These are phyloP conservation scores for Peromyscus eremicus DNA, from an alignment of 2,797 vertebrate species.

Conservation along the genomic window DNA sequence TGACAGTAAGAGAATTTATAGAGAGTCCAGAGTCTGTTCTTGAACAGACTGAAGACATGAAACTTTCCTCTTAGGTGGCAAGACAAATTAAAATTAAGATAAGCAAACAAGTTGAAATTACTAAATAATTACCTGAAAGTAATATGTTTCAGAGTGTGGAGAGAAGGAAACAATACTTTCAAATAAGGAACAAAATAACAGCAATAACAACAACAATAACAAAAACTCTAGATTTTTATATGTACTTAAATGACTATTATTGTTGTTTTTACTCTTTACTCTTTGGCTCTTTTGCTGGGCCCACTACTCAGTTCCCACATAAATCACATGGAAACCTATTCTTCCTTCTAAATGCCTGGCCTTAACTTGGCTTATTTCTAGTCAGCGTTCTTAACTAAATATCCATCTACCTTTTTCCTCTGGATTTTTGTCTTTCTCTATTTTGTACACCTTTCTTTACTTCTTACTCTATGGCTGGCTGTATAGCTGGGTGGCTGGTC, in stretches of 20 bases:
- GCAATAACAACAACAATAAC: neutral
- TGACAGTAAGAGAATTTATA: neutral
- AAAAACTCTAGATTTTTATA: neutral
- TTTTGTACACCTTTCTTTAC: no score
- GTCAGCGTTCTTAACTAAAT: no score
- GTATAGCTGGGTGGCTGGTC: no score
- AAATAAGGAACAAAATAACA: neutral
- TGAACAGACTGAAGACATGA: neutral
- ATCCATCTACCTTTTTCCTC: no score
- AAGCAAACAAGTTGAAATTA: neutral
- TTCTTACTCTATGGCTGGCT: no score
- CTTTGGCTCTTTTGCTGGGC: no score
- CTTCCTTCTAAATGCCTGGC: no score
- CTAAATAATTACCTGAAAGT: neutral
- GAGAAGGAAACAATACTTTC: neutral
- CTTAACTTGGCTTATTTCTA: no score
- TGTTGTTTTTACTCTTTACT: no score
- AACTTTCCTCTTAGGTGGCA: neutral
- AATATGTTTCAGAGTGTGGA: neutral
- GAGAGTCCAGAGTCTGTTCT: neutral
- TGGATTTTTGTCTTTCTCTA: no score
- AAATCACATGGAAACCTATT: no score
- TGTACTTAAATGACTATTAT: neutral
- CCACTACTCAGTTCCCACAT: no score
- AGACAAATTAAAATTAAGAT: neutral